Percentiles rank a stretch among this genome's conserved stretches.
Conservation (phyloP, 2,888 invertebrate species). For the Trissonchulus sp. region DNA sequence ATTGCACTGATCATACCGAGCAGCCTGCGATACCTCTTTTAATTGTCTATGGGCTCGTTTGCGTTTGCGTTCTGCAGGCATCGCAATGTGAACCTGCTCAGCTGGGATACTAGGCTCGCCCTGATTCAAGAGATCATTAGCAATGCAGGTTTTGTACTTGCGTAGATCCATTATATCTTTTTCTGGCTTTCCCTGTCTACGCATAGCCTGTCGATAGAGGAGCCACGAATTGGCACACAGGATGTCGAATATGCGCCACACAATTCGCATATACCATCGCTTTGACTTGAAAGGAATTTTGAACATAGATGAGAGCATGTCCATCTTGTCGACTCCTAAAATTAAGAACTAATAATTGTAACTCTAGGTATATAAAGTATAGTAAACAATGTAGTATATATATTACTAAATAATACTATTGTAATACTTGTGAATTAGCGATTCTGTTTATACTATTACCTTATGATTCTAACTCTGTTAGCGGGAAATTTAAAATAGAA, state of each 20-base stretch:
- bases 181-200: too few relatives aligned
- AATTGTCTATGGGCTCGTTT: background rate
- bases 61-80: background rate
- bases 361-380: too few relatives aligned
- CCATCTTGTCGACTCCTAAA: background rate
- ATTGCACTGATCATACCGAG: background rate
- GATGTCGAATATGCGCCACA: conserved; percentile 4
- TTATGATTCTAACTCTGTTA: too few relatives aligned
- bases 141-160: background rate
- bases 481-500: too few relatives aligned
- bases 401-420: too few relatives aligned
- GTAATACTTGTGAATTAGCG: too few relatives aligned
- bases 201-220: background rate
- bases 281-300: background rate
- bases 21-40: background rate
- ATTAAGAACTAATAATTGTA: too few relatives aligned
- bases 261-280: conserved; percentile 1
- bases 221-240: background rate
- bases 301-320: conserved; percentile 13
- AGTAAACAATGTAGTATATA: too few relatives aligned
- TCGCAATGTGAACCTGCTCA: too few relatives aligned
- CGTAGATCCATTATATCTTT: background rate
- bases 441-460: too few relatives aligned
- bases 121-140: background rate
- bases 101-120: background rate